Base-by-base conservation (phyloP, 2,797 vertebrate species). In the Microchirus variegatus region DNA sequence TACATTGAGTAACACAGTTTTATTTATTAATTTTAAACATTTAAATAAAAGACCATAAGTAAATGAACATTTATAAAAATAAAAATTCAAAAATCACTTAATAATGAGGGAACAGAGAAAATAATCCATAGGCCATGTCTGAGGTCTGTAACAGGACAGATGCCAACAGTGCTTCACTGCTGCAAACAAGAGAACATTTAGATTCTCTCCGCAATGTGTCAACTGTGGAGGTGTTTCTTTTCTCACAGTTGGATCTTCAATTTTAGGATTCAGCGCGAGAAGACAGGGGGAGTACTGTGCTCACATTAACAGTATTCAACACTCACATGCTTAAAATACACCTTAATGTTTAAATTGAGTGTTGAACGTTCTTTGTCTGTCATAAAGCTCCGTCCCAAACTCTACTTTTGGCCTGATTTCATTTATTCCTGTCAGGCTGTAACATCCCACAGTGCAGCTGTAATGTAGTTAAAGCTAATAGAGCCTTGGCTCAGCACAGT, bases 401-500 rank as follows among this genome's bases (percentile, higher is more conserved):
- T 57, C 42, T 22, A 7, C 56, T 63, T 40, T 26, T 52, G 61
- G 47, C 56, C 53, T 44, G 53, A 46, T 38, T 70, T 67, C 14
- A 79, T 77, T 62, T 65, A 3, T 56, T 80, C 67, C 54, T 73
- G 65, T 78, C 63, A 52, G 73, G 52, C 59, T 59, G 36, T 45
- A 77, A 52, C 59, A 67, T 80, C 64, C 57, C 75, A 47, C 61
- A 18, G 60, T 11, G 45, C 57, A 66, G 57, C 53, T 66, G 58
- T 58, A 58, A 49, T 53, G 37, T 56, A 67, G 67, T 80, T 79
- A 63, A 82, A 85, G 83, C 70, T 80, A 74, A 80, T 63, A 58
- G 56, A 65, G 67, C 31, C 60, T 88, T 90, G 87, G 87, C 87
- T 80, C 65, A 47, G 63, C 31, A 63, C 75, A 83, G 60, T 89